Evolutionary conservation across 30 jellyfish, hydroid and myxozoan species (phyloP).

Genomic region (Catostylus mosaicus): DNA sequence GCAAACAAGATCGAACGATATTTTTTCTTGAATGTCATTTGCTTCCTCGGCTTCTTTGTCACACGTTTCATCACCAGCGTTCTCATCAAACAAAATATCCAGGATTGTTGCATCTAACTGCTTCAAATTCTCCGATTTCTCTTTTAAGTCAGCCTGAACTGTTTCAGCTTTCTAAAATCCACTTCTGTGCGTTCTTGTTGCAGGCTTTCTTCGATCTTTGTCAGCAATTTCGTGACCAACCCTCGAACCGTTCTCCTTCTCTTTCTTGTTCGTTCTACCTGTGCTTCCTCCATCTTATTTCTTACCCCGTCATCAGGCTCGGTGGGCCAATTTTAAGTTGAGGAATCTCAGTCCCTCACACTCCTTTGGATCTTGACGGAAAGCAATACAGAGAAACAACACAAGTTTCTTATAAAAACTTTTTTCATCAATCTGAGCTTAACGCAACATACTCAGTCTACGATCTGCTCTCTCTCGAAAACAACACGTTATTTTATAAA

Average conservation of each 20-base stretch:
- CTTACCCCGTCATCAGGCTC: slow-evolving; percentile 10
- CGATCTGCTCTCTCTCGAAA: too few relatives aligned
- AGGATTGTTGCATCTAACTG: slow-evolving; percentile 4
- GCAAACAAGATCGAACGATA: background rate
- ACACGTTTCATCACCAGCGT: slow-evolving; percentile 23
- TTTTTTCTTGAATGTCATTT: slow-evolving; percentile 16
- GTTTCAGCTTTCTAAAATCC: slow-evolving; percentile 13
- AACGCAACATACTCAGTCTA: too few relatives aligned
- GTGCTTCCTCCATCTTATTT: background rate
- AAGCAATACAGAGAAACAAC: too few relatives aligned
- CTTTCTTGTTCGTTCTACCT: slow-evolving; percentile 1
- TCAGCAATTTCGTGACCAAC: slow-evolving; percentile 14
- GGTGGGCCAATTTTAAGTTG: slow-evolving; percentile 37
- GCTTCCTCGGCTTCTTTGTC: slow-evolving; percentile 41
- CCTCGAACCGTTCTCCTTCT: slow-evolving; percentile 21
- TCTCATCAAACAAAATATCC: background rate
- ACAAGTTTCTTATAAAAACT: too few relatives aligned
- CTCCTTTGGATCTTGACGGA: too few relatives aligned
- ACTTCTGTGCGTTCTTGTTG: background rate
- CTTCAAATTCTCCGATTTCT: slow-evolving; percentile 4
- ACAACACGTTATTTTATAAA: too few relatives aligned
- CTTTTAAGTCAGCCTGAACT: slow-evolving; percentile 28
- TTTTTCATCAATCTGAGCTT: too few relatives aligned
- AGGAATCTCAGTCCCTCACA: too few relatives aligned
- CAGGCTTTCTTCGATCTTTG: slow-evolving; percentile 1